A percentile compares a stretch with the other conserved stretches of the same genome.
phyloP scores from a whole-genome alignment of 2,113 vertebrate genomes.

The Sylvietta virens region DNA sequence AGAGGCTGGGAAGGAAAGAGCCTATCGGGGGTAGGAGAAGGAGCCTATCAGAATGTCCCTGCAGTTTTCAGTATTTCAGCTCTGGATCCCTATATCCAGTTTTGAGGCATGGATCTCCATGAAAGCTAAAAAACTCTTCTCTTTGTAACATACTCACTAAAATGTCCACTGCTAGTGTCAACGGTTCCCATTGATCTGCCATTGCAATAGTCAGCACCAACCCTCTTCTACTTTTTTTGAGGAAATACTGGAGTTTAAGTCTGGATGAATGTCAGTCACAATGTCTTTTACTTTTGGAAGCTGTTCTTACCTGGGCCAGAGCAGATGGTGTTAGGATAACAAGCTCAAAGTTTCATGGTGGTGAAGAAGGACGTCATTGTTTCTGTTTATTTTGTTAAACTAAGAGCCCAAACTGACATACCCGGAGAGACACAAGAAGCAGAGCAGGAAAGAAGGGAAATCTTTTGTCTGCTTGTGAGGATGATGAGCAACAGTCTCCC shows the following conservation, averaged over 20 bases:
- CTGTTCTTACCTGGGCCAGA: background rate
- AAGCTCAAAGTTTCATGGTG: background rate
- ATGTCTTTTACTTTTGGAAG: background rate
- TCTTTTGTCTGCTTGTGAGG: background rate
- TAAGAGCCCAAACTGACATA: background rate
- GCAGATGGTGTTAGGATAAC: background rate
- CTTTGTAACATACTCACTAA: background rate
- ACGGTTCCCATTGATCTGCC: background rate
- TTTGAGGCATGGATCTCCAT: background rate
- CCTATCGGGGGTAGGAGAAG: background rate
- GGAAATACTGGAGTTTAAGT: background rate
- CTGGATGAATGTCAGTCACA: background rate
- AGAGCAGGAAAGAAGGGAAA: background rate
- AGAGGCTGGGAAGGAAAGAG: background rate
- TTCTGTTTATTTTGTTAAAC: background rate
- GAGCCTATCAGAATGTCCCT: background rate
- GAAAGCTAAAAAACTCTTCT: background rate
- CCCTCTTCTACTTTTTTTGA: background rate
- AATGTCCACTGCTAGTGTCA: background rate
- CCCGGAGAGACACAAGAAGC: background rate
- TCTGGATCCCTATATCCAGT: background rate
- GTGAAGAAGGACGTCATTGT: fast-evolving
- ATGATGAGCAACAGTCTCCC: background rate
- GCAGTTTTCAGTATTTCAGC: background rate
- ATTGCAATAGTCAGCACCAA: background rate